These are phyloP conservation scores for Cryptus viduatorius DNA, from an alignment of 2,888 invertebrate genomes.

Conservation along the genomic window DNA sequence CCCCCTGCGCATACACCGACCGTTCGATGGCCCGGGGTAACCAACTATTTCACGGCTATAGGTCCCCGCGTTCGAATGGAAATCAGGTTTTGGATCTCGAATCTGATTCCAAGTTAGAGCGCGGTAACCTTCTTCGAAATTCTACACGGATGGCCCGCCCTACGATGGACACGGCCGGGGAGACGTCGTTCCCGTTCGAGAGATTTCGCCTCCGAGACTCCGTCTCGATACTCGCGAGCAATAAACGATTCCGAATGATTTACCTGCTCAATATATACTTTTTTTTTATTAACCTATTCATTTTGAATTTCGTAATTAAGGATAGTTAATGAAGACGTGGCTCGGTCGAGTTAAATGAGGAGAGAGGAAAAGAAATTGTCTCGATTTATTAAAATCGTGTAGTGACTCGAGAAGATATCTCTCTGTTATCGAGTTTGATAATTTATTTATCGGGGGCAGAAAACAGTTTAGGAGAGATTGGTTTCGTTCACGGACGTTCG, in stretches of 20 bases:
- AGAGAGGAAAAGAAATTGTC: constrained; percentile 20
- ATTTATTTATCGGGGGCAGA: constrained; percentile 78
- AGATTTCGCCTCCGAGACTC: not conserved
- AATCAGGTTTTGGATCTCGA: constrained; percentile 79
- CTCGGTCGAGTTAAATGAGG: not conserved
- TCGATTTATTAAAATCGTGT: not conserved
- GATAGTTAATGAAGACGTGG: constrained; percentile 20
- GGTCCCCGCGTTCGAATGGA: constrained; percentile 70
- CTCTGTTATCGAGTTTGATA: constrained; percentile 21
- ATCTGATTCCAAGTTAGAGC: constrained; percentile 77
- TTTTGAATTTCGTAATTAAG: constrained; percentile 30
- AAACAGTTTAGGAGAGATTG: constrained; percentile 72
- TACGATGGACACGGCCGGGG: constrained; percentile 15
- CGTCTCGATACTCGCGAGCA: constrained; percentile 10
- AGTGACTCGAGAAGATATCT: not conserved
- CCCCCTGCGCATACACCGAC: constrained; percentile 43
- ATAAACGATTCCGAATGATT: constrained; percentile 23
- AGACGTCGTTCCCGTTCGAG: constrained; percentile 16
- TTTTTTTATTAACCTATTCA: not conserved
- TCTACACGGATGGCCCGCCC: constrained; percentile 13
- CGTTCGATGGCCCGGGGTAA: constrained; percentile 19
- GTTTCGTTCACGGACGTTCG: not conserved
- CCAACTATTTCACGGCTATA: constrained; percentile 61
- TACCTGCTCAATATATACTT: constrained; percentile 4
- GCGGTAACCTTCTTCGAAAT: constrained; percentile 76